Percentiles rank a stretch among this genome's conserved stretches.
Evolutionary conservation across 2,797 vertebrate species (phyloP).

Genomic region (Bradypodion pumilum): DNA sequence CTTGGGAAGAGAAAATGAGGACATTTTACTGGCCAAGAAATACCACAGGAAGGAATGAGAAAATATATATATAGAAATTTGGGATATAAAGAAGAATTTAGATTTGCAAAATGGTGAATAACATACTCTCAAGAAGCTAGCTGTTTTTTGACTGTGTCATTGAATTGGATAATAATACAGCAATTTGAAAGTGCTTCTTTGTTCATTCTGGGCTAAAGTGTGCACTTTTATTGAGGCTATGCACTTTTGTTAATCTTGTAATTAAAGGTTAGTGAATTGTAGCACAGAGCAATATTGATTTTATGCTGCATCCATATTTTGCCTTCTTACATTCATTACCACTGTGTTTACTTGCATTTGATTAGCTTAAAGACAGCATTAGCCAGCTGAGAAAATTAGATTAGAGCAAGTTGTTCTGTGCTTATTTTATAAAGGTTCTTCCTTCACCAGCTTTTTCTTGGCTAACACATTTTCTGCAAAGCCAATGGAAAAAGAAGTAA

Average conservation of each 20-base stretch:
- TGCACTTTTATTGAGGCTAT: constrained; percentile 35
- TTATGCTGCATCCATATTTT: constrained; percentile 9
- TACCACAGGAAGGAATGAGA: too few species aligned
- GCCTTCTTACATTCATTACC: background rate
- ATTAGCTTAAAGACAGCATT: constrained; percentile 19
- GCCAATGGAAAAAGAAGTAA: background rate
- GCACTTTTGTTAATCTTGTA: constrained; percentile 33
- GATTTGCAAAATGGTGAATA: too few species aligned
- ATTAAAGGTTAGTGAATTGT: constrained; percentile 41
- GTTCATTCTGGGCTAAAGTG: background rate
- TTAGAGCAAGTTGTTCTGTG: constrained; percentile 6
- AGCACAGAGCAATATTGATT: constrained; percentile 18
- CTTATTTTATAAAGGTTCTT: background rate
- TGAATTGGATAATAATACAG: constrained; percentile 31
- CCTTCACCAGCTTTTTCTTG: background rate
- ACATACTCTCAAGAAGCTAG: background rate
- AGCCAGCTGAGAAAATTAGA: constrained; percentile 24
- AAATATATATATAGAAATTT: too few species aligned
- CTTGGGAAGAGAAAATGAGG: too few species aligned
- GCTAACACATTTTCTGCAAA: background rate
- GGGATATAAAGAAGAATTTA: too few species aligned
- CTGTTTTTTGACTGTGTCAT: background rate
- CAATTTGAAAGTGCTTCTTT: constrained; percentile 20
- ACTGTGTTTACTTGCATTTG: background rate
- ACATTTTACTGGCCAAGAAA: too few species aligned